These are phyloP conservation scores for Petrolisthes manimaculis DNA, from an alignment of 2,888 invertebrate genomes.

Conservation along the genomic window DNA sequence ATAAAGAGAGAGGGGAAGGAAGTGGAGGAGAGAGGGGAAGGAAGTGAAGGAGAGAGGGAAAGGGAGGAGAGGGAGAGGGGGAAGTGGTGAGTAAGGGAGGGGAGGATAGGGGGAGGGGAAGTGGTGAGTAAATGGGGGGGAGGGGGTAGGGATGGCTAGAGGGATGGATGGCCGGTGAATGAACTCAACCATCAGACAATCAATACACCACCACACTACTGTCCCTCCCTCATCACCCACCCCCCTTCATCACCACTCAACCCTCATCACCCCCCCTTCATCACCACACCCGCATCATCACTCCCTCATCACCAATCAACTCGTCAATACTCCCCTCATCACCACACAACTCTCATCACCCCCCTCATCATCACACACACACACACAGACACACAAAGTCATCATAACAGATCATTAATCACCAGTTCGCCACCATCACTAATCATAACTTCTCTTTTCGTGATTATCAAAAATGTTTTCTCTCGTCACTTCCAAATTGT, in stretches of 20 bases:
- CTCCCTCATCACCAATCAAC: not conserved
- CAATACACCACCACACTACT: not conserved
- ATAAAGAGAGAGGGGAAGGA: not conserved
- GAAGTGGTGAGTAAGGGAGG: constrained; percentile 4
- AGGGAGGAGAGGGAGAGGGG: not conserved
- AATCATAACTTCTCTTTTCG: no score
- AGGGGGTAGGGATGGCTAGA: constrained; percentile 2
- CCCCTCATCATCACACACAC: no score
- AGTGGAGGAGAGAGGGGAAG: not conserved
- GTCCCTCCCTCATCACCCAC: not conserved
- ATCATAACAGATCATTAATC: no score
- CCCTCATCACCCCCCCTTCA: not conserved
- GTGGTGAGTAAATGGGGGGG: not conserved
- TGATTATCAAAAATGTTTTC: no score
- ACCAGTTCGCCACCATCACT: no score
- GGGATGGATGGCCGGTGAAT: not conserved
- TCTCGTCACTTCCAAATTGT: no score
- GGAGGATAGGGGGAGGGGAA: constrained; percentile 16
- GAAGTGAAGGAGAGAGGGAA: not conserved
- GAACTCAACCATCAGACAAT: not conserved
- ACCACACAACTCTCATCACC: no score
- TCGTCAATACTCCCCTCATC: no score
- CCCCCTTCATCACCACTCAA: not conserved
- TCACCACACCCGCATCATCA: not conserved
- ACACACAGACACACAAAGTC: no score